These are phyloP conservation scores for Rhinophrynus dorsalis DNA, from an alignment of 2,797 vertebrate genomes.

Conservation along the genomic window DNA sequence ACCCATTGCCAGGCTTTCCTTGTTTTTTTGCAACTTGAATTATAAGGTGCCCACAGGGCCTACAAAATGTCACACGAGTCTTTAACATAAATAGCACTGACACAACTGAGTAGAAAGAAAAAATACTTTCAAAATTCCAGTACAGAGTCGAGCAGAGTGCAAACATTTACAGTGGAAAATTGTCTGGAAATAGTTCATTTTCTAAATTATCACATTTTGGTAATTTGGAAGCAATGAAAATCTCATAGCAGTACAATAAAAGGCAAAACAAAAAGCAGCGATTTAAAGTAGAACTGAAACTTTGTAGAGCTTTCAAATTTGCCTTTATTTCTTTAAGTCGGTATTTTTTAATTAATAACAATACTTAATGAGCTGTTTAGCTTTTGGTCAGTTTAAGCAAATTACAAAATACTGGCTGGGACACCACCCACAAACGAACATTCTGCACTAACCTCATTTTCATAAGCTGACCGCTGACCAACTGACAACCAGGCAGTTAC, in stretches of 20 bases:
- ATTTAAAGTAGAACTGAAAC: too few relatives aligned
- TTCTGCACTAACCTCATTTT: too few relatives aligned
- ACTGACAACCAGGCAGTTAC: too few relatives aligned
- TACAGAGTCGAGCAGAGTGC: slow-evolving; percentile 30
- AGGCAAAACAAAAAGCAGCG: too few relatives aligned
- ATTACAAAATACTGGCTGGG: too few relatives aligned
- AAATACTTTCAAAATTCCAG: slow-evolving; percentile 14
- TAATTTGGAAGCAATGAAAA: background rate
- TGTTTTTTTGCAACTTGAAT: slow-evolving; percentile 22
- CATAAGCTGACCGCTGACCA: too few relatives aligned
- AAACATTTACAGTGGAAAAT: slow-evolving; percentile 30
- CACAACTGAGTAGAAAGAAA: background rate
- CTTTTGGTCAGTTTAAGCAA: too few relatives aligned
- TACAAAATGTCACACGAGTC: slow-evolving; percentile 36
- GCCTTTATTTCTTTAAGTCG: too few relatives aligned
- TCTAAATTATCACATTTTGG: slow-evolving; percentile 17
- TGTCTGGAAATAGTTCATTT: slow-evolving; percentile 14
- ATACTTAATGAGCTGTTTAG: too few relatives aligned
- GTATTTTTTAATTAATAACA: too few relatives aligned
- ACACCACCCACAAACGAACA: too few relatives aligned
- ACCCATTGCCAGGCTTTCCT: slow-evolving; percentile 11
- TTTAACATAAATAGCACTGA: slow-evolving; percentile 26
- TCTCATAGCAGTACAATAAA: background rate
- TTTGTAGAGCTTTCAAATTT: too few relatives aligned
- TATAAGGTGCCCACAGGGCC: slow-evolving; percentile 36